These are phyloP conservation scores for Euspilapteryx auroguttella DNA, from an alignment of 2,888 invertebrate genomes.

Conservation along the genomic window DNA sequence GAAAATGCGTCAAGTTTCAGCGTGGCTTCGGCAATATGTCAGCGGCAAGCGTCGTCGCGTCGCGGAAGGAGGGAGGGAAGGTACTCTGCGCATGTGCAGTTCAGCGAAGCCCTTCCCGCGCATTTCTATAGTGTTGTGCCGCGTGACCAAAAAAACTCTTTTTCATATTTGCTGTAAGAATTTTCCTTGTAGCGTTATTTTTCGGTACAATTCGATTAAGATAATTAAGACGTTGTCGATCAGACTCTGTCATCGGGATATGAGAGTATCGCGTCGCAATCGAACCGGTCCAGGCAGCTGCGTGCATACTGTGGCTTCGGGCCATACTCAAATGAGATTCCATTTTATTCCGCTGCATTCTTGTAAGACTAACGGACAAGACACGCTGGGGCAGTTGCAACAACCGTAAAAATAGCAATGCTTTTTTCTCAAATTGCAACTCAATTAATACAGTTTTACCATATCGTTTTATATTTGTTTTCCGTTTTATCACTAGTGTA, in stretches of 20 bases:
- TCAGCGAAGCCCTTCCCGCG: conserved; percentile 23
- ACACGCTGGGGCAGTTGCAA: conserved; percentile 19
- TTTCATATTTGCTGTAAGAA: too few relatives aligned
- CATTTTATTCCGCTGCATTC: conserved; percentile 56
- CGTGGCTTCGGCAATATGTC: too few relatives aligned
- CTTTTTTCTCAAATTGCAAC: conserved; percentile 6
- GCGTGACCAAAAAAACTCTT: too few relatives aligned
- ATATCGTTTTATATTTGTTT: not conserved
- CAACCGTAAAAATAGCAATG: conserved; percentile 16
- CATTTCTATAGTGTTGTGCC: conserved; percentile 16
- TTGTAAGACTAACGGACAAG: conserved; percentile 49
- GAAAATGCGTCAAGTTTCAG: conserved; percentile 23
- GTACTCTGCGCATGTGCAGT: conserved; percentile 19
- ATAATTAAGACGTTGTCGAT: conserved; percentile 34
- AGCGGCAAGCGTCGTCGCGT: too few relatives aligned
- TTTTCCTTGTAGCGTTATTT: too few relatives aligned
- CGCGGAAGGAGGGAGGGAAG: too few relatives aligned
- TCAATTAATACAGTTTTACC: not conserved
- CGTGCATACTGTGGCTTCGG: too few relatives aligned
- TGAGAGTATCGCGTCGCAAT: too few relatives aligned
- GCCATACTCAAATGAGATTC: conserved; percentile 56
- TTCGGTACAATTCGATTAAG: too few relatives aligned
- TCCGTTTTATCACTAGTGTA: not conserved
- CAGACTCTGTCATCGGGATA: conserved; percentile 43
- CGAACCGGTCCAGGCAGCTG: conserved; percentile 42